Evolutionary conservation across 2,888 invertebrate genomes (phyloP).

Genomic region (Neria commutata): DNA sequence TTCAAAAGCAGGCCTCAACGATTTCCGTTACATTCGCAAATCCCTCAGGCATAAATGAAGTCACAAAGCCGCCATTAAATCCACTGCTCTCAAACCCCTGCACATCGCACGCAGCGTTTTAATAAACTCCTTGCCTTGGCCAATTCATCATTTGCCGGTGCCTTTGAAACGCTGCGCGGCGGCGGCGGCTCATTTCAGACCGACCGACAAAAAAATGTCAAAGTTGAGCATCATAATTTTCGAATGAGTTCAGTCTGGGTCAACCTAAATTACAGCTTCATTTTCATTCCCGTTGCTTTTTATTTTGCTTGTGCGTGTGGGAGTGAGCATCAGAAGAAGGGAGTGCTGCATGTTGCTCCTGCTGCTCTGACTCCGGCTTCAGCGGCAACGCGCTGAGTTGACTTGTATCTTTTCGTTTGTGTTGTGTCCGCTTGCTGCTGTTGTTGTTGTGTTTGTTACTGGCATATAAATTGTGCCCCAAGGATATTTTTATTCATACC

Average conservation of each 20-base stretch:
- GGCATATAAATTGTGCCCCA: conserved; percentile 5
- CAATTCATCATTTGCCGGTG: no score
- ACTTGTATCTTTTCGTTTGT: not conserved
- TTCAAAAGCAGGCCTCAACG: no score
- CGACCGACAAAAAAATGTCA: no score
- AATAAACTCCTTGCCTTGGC: no score
- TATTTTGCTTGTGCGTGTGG: not conserved
- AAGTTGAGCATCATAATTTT: not conserved
- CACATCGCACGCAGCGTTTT: no score
- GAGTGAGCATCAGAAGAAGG: conserved; percentile 7
- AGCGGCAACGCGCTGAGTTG: conserved; percentile 19
- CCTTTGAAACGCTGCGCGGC: no score
- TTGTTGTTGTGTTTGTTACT: conserved; percentile 33
- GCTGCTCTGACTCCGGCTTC: conserved; percentile 12
- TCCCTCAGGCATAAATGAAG: no score
- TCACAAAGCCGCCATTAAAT: no score
- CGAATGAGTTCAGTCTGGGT: conserved; percentile 1
- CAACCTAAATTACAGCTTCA: not conserved
- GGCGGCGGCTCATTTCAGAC: no score
- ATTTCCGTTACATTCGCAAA: no score
- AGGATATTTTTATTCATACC: conserved; percentile 11
- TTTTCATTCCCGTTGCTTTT: not conserved
- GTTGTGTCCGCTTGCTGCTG: conserved; percentile 39
- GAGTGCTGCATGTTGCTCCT: conserved; percentile 28
- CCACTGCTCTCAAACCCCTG: no score